These are phyloP conservation scores for Scatophagus argus DNA, from an alignment of 2,113 vertebrate genomes.

Conservation along the genomic window DNA sequence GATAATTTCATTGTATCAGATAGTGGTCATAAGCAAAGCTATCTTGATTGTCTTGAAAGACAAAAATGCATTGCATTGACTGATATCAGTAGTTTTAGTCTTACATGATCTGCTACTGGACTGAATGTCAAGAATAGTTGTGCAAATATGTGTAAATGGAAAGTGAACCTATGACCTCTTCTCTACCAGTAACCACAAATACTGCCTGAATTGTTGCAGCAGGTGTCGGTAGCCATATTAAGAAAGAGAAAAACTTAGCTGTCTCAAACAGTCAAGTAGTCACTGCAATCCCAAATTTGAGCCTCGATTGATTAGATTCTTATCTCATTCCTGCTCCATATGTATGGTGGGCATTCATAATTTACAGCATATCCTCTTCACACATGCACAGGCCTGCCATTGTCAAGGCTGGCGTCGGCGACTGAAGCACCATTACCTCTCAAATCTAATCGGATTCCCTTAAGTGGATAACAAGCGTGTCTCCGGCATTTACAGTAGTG, in stretches of 20 bases:
- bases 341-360: conserved; percentile 62
- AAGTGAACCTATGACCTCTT: conserved; percentile 64
- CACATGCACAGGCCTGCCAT: conserved; percentile 75
- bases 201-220: conserved; percentile 58
- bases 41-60: background rate
- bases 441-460: conserved; percentile 79
- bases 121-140: conserved; percentile 42
- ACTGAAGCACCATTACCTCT: conserved; percentile 78
- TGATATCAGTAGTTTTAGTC: background rate
- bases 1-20: background rate
- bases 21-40: background rate
- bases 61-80: background rate
- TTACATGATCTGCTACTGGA: background rate
- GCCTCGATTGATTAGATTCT: conserved; percentile 61
- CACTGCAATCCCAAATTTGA: conserved; percentile 50
- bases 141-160: conserved; percentile 49
- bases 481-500: conserved; percentile 83
- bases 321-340: conserved; percentile 53
- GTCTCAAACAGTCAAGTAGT: conserved; percentile 47
- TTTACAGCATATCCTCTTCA: conserved; percentile 65
- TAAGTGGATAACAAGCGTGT: conserved; percentile 82
- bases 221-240: conserved; percentile 53
- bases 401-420: conserved; percentile 68
- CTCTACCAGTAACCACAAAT: conserved; percentile 39
- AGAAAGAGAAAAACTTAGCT: conserved; percentile 34